Base-by-base conservation (phyloP, 1,140 invertebrate species). In the Teleogryllus occipitalis region DNA sequence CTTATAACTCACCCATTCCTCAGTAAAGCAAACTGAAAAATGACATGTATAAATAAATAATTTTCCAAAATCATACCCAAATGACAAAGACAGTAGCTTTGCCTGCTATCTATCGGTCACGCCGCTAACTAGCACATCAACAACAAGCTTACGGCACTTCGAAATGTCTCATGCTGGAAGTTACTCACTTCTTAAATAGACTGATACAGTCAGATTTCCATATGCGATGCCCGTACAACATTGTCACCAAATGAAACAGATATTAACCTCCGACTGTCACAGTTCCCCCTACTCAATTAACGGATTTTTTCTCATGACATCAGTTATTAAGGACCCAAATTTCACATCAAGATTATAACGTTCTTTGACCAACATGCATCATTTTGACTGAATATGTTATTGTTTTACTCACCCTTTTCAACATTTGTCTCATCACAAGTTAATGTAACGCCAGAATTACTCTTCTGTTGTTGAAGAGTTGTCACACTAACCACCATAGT, bases 401-500 rank as follows among this genome's bases (percentile, higher is more conserved):
- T 77, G 48, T 77, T 49, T 65, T 7, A 77, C 76, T 54, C 21
- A 77, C 76, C 76, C 21, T 75, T 46, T 75, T 46, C 78, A 15
- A 47, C 72, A 46, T 48, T 72, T 75, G 47, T 75, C 21, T 75
- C 78, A 75, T 75, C 54, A 75, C 65, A 21, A 47, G 78, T 18
- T 18, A 72, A 21, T 74, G 73, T 65, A 47, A n/a, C 80, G 72
- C 78, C 81, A 54, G 74, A 77, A 81, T 81, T 82, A 72, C 75
- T 81, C 82, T 75, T 79, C 39, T 79, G 78, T 7, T 79, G 78
- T 79, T 82, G 82, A 77, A 79, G 81, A 83, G 82, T 84, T 83
- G 82, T 81, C 80, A 80, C 83, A 83, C 83, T 84, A 82, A 78
- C 82, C 80, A 82, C 82, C 78, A 80, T 79, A 82, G 81, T 83